Evolutionary conservation across 1,140 invertebrate species (phyloP).

Genomic region (Dreissena polymorpha): DNA sequence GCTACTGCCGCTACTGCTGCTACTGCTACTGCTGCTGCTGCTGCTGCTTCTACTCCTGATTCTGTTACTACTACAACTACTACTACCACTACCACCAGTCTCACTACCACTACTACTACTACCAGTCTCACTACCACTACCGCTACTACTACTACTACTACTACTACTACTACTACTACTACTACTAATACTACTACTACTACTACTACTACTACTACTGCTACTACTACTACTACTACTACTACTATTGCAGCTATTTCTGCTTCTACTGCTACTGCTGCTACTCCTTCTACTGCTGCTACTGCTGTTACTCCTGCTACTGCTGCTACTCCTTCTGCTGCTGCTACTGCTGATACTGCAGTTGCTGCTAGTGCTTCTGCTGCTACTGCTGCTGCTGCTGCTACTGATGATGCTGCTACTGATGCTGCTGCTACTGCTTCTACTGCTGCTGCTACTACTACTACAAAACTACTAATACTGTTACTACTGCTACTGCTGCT

Average conservation of each 20-base stretch:
- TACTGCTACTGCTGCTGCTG: too few species aligned
- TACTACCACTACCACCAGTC: neutral
- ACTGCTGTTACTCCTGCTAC: too few species aligned
- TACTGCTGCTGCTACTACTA: too few species aligned
- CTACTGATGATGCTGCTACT: neutral
- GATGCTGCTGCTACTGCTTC: neutral
- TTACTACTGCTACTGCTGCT: too few species aligned
- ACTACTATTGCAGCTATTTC: neutral
- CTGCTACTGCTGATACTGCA: too few species aligned
- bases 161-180: too few species aligned
- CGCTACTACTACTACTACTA: neutral
- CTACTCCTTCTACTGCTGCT: conserved; percentile 1
- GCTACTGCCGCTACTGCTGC: too few species aligned
- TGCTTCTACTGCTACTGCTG: neutral
- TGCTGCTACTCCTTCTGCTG: too few species aligned
- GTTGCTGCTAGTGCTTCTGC: too few species aligned
- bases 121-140: neutral
- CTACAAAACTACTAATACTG: too few species aligned
- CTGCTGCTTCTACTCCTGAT: neutral
- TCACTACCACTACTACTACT: too few species aligned
- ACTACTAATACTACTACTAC: conserved; percentile 7
- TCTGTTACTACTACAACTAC: neutral
- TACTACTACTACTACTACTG: conserved; percentile 10
- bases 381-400: neutral
- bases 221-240: conserved; percentile 1